A percentile compares a stretch with the other conserved stretches of the same genome.
Evolutionary conservation across 2,888 invertebrate genomes (phyloP).

Genomic region (Heteromurus nitidus): DNA sequence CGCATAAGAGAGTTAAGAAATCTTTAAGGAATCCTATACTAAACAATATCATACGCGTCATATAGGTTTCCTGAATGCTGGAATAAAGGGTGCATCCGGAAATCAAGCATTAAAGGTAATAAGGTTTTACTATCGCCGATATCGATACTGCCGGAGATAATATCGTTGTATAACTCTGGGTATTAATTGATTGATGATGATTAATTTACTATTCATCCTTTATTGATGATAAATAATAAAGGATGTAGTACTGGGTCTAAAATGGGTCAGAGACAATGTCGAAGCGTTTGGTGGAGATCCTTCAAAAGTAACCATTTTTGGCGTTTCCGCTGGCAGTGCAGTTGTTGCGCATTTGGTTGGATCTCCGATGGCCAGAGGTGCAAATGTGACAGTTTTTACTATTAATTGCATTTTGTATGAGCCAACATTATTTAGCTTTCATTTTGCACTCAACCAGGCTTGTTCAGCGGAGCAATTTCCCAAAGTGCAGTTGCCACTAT

Average conservation of each 20-base stretch:
- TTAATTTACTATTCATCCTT: too few relatives aligned
- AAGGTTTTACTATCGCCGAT: too few relatives aligned
- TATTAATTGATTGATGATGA: too few relatives aligned
- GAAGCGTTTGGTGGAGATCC: conserved; percentile 45
- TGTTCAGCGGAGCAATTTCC: conserved; percentile 41
- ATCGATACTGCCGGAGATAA: too few relatives aligned
- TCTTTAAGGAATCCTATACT: not conserved
- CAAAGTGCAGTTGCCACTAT: conserved; percentile 50
- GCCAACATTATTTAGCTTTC: too few relatives aligned
- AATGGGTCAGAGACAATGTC: conserved; percentile 48
- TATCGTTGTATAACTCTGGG: too few relatives aligned
- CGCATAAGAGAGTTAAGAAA: too few relatives aligned
- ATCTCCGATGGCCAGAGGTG: conserved; percentile 53
- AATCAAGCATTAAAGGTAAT: conserved; percentile 58
- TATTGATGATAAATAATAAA: too few relatives aligned
- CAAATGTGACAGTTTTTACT: too few relatives aligned
- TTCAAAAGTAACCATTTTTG: conserved; percentile 33
- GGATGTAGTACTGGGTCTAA: conserved; percentile 34
- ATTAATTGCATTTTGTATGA: too few relatives aligned
- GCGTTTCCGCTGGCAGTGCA: conserved; percentile 40
- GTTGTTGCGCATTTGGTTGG: conserved; percentile 34
- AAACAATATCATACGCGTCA: not conserved
- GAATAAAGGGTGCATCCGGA: conserved; percentile 55
- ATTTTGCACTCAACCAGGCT: conserved; percentile 4
- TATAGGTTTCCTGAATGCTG: conserved; percentile 61